A percentile compares a stretch with the other conserved stretches of the same genome.
These are phyloP conservation scores for Strigops habroptila DNA, from an alignment of 2,113 vertebrate genomes.

Conservation along the genomic window DNA sequence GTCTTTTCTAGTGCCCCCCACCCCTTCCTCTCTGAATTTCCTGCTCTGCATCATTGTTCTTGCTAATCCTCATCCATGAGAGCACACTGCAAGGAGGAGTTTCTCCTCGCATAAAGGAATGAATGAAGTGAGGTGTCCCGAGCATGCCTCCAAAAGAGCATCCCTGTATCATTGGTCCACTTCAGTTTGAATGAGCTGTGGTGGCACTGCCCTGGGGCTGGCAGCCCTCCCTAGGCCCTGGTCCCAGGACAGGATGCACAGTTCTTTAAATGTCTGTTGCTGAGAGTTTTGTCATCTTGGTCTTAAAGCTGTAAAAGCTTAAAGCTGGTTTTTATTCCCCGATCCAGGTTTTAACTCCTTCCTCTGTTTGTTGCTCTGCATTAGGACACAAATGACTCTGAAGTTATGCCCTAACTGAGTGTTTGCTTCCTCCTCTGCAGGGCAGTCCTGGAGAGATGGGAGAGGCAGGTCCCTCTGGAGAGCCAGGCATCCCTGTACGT, in stretches of 20 bases:
- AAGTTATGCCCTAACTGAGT: not conserved
- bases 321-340: not conserved
- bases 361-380: not conserved
- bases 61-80: not conserved
- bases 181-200: accelerated
- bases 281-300: not conserved
- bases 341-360: not conserved
- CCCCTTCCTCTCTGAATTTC: not conserved
- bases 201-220: not conserved
- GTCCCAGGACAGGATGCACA: not conserved
- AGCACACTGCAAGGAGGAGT: accelerated
- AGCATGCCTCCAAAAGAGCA: not conserved
- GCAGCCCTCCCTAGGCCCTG: not conserved
- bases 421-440: constrained; percentile 57
- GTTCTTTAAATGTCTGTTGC: not conserved
- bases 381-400: not conserved
- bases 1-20: no score
- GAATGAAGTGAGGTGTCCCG: not conserved
- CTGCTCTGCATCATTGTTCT: not conserved
- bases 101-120: not conserved
- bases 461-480: constrained; percentile 90
- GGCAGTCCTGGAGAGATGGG: constrained; percentile 85
- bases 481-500: constrained; percentile 96
- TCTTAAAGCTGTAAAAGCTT: not conserved
- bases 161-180: not conserved